Percentiles rank a stretch among this genome's conserved stretches.
Conservation (phyloP, 2,113 vertebrate species). For the Pollachius pollachius region DNA sequence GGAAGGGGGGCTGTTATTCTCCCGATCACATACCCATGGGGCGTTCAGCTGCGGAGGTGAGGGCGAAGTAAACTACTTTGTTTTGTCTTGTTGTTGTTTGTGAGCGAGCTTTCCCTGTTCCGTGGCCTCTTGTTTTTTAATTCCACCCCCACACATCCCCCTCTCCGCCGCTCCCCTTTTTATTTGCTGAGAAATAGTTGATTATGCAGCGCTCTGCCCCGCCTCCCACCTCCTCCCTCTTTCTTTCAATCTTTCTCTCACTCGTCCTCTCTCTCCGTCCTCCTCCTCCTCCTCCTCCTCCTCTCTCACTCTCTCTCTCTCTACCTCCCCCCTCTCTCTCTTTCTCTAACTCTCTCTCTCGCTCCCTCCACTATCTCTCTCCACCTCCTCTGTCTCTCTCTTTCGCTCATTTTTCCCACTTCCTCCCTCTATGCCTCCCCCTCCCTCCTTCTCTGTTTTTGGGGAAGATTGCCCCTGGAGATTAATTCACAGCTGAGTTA, state of each 20-base stretch:
- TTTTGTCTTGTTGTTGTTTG: conserved; percentile 24
- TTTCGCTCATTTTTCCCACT: neutral
- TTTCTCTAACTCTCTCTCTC: conserved; percentile 15
- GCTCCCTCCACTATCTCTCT: conserved; percentile 29
- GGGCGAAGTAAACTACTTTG: conserved; percentile 68
- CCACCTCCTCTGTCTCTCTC: conserved; percentile 1
- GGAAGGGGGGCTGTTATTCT: conserved; percentile 37
- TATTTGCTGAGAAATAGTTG: too few relatives aligned
- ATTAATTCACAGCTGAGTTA: conserved; percentile 70
- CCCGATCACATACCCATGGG: conserved; percentile 59
- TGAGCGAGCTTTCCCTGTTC: conserved; percentile 32
- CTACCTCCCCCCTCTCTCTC: neutral
- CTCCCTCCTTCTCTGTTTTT: conserved; percentile 44
- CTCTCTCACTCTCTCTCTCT: conserved; percentile 7
- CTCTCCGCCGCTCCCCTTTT: neutral
- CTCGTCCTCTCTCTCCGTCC: too few relatives aligned
- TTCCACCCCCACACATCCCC: neutral
- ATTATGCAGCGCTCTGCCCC: too few relatives aligned
- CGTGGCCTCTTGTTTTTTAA: conserved; percentile 38
- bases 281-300: too few relatives aligned
- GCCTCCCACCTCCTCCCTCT: conserved; percentile 3
- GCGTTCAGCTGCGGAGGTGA: conserved; percentile 61
- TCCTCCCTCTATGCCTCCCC: neutral
- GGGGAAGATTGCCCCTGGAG: conserved; percentile 47
- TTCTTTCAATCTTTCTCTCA: neutral